phyloP scores from a whole-genome alignment of 1,140 invertebrate species.

The Notospermus geniculatus region DNA sequence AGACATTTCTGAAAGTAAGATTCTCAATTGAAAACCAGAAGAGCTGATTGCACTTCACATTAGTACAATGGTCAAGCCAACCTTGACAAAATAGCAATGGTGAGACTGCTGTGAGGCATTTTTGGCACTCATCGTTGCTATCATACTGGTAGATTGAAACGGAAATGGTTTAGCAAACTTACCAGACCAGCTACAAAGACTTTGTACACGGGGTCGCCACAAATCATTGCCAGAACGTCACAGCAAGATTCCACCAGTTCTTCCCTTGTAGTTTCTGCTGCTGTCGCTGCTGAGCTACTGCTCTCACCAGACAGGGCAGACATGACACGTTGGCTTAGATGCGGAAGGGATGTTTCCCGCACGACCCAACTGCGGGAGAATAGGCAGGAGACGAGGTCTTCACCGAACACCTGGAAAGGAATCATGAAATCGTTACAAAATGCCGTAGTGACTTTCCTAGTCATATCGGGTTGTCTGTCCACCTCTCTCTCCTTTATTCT shows the following conservation, averaged over 20 bases:
- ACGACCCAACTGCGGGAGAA: conserved; percentile 58
- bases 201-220: conserved; percentile 58
- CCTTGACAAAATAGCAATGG: too few species aligned
- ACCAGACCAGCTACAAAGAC: conserved; percentile 58
- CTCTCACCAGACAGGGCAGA: conserved; percentile 36
- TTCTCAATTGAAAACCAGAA: too few species aligned
- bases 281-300: conserved; percentile 33
- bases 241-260: conserved; percentile 49
- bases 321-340: conserved; percentile 48
- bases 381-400: conserved; percentile 54
- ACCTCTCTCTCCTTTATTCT: too few species aligned
- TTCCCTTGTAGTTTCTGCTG: conserved; percentile 34
- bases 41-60: too few species aligned
- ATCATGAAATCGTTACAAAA: background rate
- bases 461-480: too few species aligned
- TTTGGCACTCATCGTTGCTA: too few species aligned
- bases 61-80: too few species aligned
- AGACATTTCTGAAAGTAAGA: conserved; percentile 48
- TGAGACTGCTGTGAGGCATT: too few species aligned
- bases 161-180: conserved; percentile 33
- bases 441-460: too few species aligned
- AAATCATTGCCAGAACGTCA: conserved; percentile 54
- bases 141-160: too few species aligned
- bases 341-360: conserved; percentile 54
- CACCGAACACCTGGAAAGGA: conserved; percentile 48